phyloP scores from a whole-genome alignment of 2,888 invertebrate genomes.

The Drosophila lacicola region DNA sequence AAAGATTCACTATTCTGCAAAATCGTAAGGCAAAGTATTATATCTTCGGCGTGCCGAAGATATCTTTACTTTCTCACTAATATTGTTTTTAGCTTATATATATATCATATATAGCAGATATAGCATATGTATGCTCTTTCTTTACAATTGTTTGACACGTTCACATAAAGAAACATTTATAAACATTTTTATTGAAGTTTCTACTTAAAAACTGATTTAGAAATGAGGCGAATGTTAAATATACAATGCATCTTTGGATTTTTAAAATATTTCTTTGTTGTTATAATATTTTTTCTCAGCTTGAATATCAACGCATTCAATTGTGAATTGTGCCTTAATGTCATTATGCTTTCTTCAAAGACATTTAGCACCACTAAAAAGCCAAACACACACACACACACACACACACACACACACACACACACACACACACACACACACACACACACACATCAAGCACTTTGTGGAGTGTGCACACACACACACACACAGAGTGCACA shows the following conservation, averaged over 20 bases:
- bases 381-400: slow-evolving; percentile 10
- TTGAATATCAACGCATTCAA: slow-evolving; percentile 19
- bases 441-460: slow-evolving; percentile 2
- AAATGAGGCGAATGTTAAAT: neutral
- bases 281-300: neutral
- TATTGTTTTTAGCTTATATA: no score
- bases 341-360: slow-evolving; percentile 36
- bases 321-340: slow-evolving; percentile 38
- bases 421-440: no score
- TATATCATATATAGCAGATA: no score
- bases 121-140: neutral
- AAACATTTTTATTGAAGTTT: neutral
- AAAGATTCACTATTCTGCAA: no score
- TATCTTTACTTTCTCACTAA: no score
- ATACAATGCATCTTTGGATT: neutral
- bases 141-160: neutral
- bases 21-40: no score
- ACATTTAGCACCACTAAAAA: slow-evolving; percentile 44
- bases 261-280: neutral
- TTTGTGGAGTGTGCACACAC: slow-evolving; percentile 3
- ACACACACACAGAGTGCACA: slow-evolving; percentile 6
- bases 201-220: neutral
- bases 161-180: neutral
- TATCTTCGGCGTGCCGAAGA: no score
- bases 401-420: slow-evolving; percentile 3